Evolutionary conservation across 2,113 vertebrate species (phyloP), one percentile per base, ranked within the genome.

Genomic region (Pedionomus torquatus): DNA sequence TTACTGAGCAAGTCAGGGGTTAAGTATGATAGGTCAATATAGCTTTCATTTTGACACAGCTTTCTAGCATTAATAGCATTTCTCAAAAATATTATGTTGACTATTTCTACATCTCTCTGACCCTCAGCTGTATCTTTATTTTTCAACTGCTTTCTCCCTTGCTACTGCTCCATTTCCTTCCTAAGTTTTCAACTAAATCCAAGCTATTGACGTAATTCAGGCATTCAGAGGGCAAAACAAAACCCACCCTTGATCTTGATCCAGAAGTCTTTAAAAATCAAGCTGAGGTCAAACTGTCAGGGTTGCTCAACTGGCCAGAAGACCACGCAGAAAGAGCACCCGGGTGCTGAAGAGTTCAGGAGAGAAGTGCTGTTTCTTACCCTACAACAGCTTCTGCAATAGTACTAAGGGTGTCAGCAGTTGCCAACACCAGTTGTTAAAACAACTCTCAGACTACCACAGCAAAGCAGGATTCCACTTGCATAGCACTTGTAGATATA

Each of bases 151-250:
- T 60, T 88, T 90, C 15, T 54, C 48, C 35, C 13, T 90, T 95
- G 75, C 70, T 72, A 39, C 70, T 86, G 92, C 55, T 85, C 76
- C 18, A 39, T 63, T 96, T 96, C 92, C 95, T 94, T 83, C 90
- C 66, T 20, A 80, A 92, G 55, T 90, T 90, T 94, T 65, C 71
- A 60, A 24, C 21, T 77, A 51, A 96, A 77, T 83, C 37, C 54
- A 74, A 94, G 68, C 21, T 55, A 77, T 70, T 97, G 93, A 96
- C 33, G 58, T 81, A 94, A 83, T 58, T 70, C 82, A 96, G 68
- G 58, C 71, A 58, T 83, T 94, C 5, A 9, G 30, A 96, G 46
- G 46, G 58, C 71, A 94, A 92, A 97, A 94, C 41, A 96, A 93
- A 83, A 83, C 46, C 78, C 82, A 94, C 75, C 92, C 85, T 94